Evolutionary conservation across 2,888 invertebrate genomes (phyloP).

Genomic region (Iphiclides podalirius): DNA sequence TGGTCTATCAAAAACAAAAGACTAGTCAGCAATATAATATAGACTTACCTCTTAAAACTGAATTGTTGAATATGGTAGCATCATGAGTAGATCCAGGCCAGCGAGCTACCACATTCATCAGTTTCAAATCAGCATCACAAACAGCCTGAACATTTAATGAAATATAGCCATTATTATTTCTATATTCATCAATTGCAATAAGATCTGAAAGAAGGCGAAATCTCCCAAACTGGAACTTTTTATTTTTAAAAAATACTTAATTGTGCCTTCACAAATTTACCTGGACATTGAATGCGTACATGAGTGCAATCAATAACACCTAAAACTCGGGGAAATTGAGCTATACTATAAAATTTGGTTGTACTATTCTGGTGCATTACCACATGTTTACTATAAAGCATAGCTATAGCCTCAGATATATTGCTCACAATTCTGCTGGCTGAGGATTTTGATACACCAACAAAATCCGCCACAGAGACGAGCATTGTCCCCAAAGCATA

Average conservation of each 20-base stretch:
- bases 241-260: too few relatives aligned
- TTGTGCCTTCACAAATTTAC: too few relatives aligned
- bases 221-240: too few relatives aligned
- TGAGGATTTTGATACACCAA: conserved; percentile 27
- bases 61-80: conserved; percentile 5
- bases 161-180: conserved; percentile 14
- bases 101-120: conserved; percentile 14
- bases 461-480: conserved; percentile 32
- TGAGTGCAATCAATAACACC: conserved; percentile 27
- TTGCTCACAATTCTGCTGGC: conserved; percentile 26
- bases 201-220: conserved; percentile 6
- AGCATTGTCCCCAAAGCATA: conserved; percentile 35
- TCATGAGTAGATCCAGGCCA: conserved; percentile 21
- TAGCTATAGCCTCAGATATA: conserved; percentile 19
- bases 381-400: background rate
- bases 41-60: background rate
- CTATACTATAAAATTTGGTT: conserved; percentile 17
- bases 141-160: conserved; percentile 12
- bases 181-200: conserved; percentile 10
- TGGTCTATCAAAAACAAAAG: too few relatives aligned
- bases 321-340: conserved; percentile 24
- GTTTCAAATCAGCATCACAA: conserved; percentile 9
- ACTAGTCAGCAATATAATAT: too few relatives aligned
- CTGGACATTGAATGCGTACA: conserved; percentile 23
- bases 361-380: background rate